Base-by-base conservation (phyloP, 2,888 invertebrate species). In the Drosophila picticornis region DNA sequence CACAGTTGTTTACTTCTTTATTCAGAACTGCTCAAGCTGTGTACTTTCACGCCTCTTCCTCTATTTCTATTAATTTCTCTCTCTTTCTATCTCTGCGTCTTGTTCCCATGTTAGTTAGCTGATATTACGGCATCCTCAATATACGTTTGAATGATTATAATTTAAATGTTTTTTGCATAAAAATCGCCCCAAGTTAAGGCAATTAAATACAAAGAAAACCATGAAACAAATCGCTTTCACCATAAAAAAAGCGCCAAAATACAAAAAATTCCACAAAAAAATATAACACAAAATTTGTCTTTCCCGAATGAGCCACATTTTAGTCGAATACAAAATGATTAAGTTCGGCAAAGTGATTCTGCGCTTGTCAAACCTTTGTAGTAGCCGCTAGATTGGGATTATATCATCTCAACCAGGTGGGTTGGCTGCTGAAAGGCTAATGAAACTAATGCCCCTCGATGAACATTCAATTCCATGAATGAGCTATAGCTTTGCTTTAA, bases 91-190 rank as follows among this genome's bases (percentile, higher is more conserved):
- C 3, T 38, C 13, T 29, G 11, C 4, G 40, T 55, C 13, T 9
- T 46, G 43, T 59, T 60, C 34, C 50, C 61, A 61, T 48, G 32
- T 64, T 72, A 51, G 25, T 11, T 19, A 29, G 29, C 32, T 53
- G 46, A 38, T 63, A 72, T 78, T 80, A 78, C 81, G 68, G 65
- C 71, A 80, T 51, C 27, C 56, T 27, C 19, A 34, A n/a, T 48
- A 34, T 50, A 55, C 63, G 16, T 43, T 55, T 29, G 59, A 68
- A 59, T 66, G 66, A 69, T 81, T 77, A 72, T 81, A 69, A 66
- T 85, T 84, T 77, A 73, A 87, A 77, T 62, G 77, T 60, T 72
- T 84, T 80, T 78, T 70, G 71, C 86, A 77, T 78, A 75, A 73
- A 72, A 75, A 73, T 70, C 53, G 56, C 22, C 7, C 27, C 46